These are phyloP conservation scores for Coendou prehensilis DNA, from an alignment of 2,797 vertebrate genomes.

Conservation along the genomic window DNA sequence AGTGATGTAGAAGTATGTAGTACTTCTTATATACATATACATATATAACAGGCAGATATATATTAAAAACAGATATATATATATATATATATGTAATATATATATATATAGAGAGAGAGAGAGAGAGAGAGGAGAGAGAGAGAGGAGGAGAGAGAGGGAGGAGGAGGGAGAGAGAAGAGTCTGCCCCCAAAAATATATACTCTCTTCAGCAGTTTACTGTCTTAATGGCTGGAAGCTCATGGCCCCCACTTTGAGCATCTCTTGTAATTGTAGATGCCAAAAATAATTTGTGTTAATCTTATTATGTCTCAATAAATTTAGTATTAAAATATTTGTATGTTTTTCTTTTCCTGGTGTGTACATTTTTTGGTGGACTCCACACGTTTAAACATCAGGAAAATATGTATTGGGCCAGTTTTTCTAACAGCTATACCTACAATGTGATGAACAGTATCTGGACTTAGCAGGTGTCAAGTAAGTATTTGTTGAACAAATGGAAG, in stretches of 20 bases:
- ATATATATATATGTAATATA: background rate
- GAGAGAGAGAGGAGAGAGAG: no score
- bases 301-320: background rate
- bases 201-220: background rate
- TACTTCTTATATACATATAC: background rate
- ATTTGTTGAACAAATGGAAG: slow-evolving; percentile 1
- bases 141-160: no score
- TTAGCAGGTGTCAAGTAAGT: background rate
- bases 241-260: background rate
- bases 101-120: no score
- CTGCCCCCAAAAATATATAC: background rate
- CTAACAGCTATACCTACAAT: background rate
- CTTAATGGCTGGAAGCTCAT: background rate
- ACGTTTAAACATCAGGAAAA: background rate
- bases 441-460: background rate
- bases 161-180: no score
- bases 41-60: no score
- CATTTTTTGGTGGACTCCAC: background rate
- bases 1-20: no score
- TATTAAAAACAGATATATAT: no score
- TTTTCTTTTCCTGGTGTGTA: background rate
- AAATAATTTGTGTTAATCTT: background rate
- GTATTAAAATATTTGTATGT: no score
- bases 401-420: background rate
- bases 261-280: background rate